Conservation (phyloP, 2,797 vertebrate genomes). For the Hozukius guyotensis region DNA sequence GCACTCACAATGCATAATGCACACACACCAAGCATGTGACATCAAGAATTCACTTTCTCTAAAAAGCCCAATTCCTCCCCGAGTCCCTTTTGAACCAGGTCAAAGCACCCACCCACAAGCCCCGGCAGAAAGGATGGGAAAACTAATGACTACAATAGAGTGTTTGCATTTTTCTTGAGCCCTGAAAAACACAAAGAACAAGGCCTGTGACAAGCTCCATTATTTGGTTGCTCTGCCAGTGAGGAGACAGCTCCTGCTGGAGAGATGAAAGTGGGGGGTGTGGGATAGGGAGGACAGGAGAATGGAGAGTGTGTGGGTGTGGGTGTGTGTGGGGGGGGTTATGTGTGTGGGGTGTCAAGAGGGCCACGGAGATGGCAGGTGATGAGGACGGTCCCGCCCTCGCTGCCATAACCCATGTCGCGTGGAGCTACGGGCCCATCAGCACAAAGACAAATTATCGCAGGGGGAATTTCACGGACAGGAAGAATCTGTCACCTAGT, state of each 20-base stretch:
- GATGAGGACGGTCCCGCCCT: slow-evolving; percentile 90
- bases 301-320: slow-evolving; percentile 69
- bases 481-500: slow-evolving; percentile 88
- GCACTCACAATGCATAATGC: slow-evolving; percentile 72
- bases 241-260: slow-evolving; percentile 93
- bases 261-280: slow-evolving; percentile 84
- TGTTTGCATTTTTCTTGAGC: slow-evolving; percentile 94
- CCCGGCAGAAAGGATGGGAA: slow-evolving; percentile 92
- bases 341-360: slow-evolving; percentile 92
- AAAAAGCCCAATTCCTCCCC: slow-evolving; percentile 88
- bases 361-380: slow-evolving; percentile 94
- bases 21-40: slow-evolving; percentile 83
- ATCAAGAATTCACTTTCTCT: slow-evolving; percentile 89
- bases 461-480: slow-evolving; percentile 86
- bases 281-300: slow-evolving; percentile 72
- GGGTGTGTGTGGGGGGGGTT: slow-evolving; percentile 74
- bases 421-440: slow-evolving; percentile 88
- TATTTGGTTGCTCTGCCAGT: slow-evolving; percentile 96
- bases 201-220: slow-evolving; percentile 99
- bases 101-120: slow-evolving; percentile 88
- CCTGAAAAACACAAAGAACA: slow-evolving; percentile 95
- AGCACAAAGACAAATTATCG: slow-evolving; percentile 95
- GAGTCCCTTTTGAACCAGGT: slow-evolving; percentile 89
- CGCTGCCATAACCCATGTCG: slow-evolving; percentile 86
- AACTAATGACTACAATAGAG: slow-evolving; percentile 98